phyloP scores from a whole-genome alignment of 2,113 vertebrate species.

The Acrocephalus arundinaceus region DNA sequence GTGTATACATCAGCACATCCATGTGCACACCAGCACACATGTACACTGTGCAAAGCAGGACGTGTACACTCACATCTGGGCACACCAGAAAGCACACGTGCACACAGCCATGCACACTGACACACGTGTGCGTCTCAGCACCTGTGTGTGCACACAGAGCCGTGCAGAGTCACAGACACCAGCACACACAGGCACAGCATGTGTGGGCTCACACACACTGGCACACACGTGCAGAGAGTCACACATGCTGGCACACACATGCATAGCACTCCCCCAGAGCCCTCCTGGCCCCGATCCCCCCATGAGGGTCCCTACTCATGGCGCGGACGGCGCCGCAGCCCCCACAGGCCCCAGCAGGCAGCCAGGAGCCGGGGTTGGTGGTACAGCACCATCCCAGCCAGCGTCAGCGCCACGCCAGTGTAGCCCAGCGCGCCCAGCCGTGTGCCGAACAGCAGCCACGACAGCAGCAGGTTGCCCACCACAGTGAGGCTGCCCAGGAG shows the following conservation, averaged over 20 bases:
- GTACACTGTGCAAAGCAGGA: not conserved
- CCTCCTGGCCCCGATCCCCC: not conserved
- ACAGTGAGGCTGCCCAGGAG: slow-evolving; percentile 92
- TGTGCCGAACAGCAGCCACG: slow-evolving; percentile 87
- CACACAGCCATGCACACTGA: not conserved
- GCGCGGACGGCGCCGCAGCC: not conserved
- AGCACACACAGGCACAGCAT: not conserved
- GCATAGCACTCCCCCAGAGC: not conserved
- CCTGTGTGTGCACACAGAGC: not conserved
- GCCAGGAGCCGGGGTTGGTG: slow-evolving; percentile 88
- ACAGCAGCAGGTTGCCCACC: slow-evolving; percentile 92
- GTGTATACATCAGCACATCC: not conserved
- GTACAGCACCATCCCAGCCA: slow-evolving; percentile 91
- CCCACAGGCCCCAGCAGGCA: slow-evolving; percentile 60
- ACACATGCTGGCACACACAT: accelerated
- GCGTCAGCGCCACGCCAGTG: slow-evolving; percentile 83
- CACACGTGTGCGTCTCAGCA: not conserved
- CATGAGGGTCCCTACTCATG: not conserved
- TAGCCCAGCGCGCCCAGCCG: slow-evolving; percentile 87
- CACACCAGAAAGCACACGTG: not conserved
- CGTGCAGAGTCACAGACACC: not conserved
- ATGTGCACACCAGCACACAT: accelerated
- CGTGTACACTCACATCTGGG: accelerated
- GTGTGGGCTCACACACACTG: not conserved
- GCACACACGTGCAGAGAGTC: not conserved